Evolutionary conservation across 2,797 vertebrate genomes (phyloP).

Genomic region (Huso huso): DNA sequence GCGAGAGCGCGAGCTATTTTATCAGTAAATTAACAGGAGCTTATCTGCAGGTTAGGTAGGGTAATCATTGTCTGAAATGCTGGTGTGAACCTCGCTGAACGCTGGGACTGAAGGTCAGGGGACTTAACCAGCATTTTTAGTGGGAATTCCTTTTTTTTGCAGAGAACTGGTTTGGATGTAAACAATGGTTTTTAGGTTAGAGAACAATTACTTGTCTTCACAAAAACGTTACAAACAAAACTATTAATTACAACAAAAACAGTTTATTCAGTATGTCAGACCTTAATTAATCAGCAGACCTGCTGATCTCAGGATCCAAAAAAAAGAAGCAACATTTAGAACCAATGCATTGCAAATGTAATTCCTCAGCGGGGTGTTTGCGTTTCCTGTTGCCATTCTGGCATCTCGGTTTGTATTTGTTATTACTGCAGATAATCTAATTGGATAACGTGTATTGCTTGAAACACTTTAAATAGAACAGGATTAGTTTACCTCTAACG

Average conservation of each 20-base stretch:
- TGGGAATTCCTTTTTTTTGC: too few relatives aligned
- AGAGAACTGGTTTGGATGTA: too few relatives aligned
- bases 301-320: too few relatives aligned
- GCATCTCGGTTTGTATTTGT: constrained; percentile 58
- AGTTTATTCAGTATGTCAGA: too few relatives aligned
- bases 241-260: too few relatives aligned
- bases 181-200: too few relatives aligned
- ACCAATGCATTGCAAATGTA: constrained; percentile 7
- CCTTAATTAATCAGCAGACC: too few relatives aligned
- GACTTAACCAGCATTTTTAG: not conserved
- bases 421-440: constrained; percentile 55
- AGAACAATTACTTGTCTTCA: too few relatives aligned
- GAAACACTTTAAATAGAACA: constrained; percentile 12
- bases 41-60: not conserved
- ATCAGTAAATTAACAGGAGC: not conserved
- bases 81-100: not conserved
- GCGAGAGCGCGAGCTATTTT: not conserved
- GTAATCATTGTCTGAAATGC: not conserved
- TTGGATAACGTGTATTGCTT: constrained; percentile 39
- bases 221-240: too few relatives aligned
- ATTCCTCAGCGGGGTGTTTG: constrained; percentile 50
- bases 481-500: constrained; percentile 19
- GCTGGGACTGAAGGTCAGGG: not conserved
- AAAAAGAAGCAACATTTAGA: too few relatives aligned
- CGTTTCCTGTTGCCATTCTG: constrained; percentile 25